A percentile compares a stretch with the other conserved stretches of the same genome.
Conservation (phyloP, 92 coral and sea anemone genomes). For the Zoanthus gigantus region DNA sequence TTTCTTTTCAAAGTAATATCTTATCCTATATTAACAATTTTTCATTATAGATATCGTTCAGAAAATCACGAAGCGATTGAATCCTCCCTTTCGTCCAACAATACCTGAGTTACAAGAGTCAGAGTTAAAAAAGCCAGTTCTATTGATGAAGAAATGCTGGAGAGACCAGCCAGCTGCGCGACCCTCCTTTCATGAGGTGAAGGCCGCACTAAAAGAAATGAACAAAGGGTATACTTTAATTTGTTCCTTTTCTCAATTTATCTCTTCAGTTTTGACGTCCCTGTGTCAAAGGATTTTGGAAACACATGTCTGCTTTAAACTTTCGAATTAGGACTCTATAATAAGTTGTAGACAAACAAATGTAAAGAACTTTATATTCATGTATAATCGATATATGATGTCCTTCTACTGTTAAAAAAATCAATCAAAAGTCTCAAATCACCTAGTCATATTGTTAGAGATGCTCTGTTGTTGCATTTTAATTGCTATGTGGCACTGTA, state of each 20-base stretch:
- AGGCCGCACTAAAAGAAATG: constrained; percentile 56
- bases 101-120: constrained; percentile 48
- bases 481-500: too few species aligned
- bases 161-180: constrained; percentile 74
- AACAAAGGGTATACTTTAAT: constrained; percentile 41
- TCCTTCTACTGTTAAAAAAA: too few species aligned
- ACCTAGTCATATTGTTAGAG: too few species aligned
- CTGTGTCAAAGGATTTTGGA: background rate
- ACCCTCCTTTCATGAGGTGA: constrained; percentile 86
- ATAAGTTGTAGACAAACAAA: too few species aligned
- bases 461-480: too few species aligned
- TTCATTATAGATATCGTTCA: constrained; percentile 71
- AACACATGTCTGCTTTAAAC: background rate
- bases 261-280: too few species aligned
- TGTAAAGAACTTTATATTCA: too few species aligned
- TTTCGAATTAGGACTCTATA: too few species aligned
- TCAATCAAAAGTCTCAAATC: too few species aligned
- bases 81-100: constrained; percentile 81
- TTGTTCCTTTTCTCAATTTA: background rate
- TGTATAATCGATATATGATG: too few species aligned
- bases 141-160: constrained; percentile 86
- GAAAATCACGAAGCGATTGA: constrained; percentile 64
- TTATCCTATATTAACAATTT: background rate
- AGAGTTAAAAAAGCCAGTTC: constrained; percentile 59
- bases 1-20: background rate